These are phyloP conservation scores for Anas georgica DNA, from an alignment of 2,797 vertebrate genomes.

Conservation along the genomic window DNA sequence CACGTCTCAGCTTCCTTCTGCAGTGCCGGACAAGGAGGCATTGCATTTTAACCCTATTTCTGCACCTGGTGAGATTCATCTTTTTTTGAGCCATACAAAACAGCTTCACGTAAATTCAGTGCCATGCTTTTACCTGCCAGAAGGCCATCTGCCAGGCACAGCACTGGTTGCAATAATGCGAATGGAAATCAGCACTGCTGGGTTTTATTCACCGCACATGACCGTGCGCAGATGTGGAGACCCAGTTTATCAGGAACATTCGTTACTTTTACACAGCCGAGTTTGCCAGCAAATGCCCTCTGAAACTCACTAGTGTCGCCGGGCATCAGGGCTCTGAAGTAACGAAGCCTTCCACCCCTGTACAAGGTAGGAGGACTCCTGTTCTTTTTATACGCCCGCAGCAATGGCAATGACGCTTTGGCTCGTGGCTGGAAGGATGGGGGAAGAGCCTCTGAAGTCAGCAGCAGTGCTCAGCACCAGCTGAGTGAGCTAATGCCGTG, in stretches of 20 bases:
- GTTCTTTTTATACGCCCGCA: not conserved
- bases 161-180: rapidly evolving
- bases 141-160: not conserved
- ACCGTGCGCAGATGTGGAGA: not conserved
- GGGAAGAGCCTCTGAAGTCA: not conserved
- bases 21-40: rapidly evolving
- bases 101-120: not conserved
- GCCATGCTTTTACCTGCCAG: not conserved
- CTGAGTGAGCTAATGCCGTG: not conserved
- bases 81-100: not conserved
- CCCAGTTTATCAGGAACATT: not conserved
- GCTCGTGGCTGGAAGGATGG: not conserved
- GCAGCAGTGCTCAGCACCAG: not conserved
- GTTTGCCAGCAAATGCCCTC: not conserved
- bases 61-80: not conserved
- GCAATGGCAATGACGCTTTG: not conserved
- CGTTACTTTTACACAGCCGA: not conserved
- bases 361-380: not conserved
- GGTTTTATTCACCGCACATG: not conserved
- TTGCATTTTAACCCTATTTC: not conserved
- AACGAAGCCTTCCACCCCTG: not conserved
- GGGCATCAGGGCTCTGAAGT: not conserved
- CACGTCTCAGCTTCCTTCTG: not conserved
- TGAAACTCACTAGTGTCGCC: not conserved
- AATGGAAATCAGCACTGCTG: not conserved